Evolutionary conservation across 2,113 vertebrate genomes (phyloP).

Genomic region (Solea senegalensis): DNA sequence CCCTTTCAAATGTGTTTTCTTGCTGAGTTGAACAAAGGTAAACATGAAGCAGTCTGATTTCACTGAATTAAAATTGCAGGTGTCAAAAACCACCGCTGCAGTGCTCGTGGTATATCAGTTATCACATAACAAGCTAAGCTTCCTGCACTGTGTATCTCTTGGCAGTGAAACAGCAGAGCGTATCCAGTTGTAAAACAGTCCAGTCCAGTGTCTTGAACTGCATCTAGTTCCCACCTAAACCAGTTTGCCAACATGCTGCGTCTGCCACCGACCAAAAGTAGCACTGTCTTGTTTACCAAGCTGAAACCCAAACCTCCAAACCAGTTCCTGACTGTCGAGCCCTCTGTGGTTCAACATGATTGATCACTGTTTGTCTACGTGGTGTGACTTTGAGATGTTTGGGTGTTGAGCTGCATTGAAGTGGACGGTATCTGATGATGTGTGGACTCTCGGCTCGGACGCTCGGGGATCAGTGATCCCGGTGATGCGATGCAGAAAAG

Average conservation of each 20-base stretch:
- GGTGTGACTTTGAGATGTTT: background rate
- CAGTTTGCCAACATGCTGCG: background rate
- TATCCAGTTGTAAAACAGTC: background rate
- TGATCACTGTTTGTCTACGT: background rate
- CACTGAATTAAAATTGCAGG: background rate
- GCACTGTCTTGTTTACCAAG: slow-evolving; percentile 2
- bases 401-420: background rate
- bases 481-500: background rate
- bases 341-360: slow-evolving; percentile 11
- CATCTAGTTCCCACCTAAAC: background rate
- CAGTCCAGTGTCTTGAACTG: background rate
- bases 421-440: background rate
- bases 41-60: background rate
- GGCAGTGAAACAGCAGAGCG: background rate
- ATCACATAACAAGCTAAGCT: background rate
- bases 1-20: too few relatives aligned
- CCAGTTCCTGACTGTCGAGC: background rate
- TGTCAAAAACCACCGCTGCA: background rate
- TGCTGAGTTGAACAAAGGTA: too few relatives aligned
- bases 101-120: background rate
- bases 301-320: slow-evolving; percentile 7
- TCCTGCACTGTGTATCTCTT: background rate
- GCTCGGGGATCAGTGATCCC: background rate
- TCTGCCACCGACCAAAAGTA: background rate
- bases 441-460: background rate